A percentile compares a stretch with the other conserved stretches of the same genome.
Conservation (phyloP, 2,113 vertebrate species). For the Apistogramma diplotaenia region DNA sequence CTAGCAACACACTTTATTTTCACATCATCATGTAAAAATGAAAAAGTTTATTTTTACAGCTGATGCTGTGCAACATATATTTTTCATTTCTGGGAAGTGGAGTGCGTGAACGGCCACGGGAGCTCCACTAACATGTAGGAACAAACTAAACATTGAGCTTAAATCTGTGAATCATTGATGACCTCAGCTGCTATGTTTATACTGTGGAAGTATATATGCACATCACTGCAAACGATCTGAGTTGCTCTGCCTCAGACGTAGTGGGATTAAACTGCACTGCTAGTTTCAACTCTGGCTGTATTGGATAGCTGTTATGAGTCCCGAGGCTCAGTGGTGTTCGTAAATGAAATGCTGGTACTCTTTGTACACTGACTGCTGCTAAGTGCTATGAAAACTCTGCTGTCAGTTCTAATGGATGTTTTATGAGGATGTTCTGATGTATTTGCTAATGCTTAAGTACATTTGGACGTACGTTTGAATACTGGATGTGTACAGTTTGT, state of each 20-base stretch:
- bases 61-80: not conserved
- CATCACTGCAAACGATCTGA: not conserved
- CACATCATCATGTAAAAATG: not conserved
- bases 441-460: not conserved
- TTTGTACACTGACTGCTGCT: not conserved
- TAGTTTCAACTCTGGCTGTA: not conserved
- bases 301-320: not conserved
- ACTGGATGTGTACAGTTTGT: not conserved
- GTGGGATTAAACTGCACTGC: not conserved
- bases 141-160: not conserved
- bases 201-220: not conserved
- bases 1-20: not conserved
- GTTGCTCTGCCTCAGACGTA: not conserved
- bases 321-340: not conserved
- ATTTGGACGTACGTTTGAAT: not conserved
- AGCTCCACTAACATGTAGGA: not conserved
- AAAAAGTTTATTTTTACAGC: not conserved
- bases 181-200: not conserved
- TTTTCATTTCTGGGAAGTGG: not conserved
- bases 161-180: not conserved
- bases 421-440: conserved; percentile 24
- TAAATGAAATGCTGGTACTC: not conserved
- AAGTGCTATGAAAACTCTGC: not conserved
- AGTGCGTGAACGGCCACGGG: not conserved
- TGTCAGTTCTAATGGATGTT: conserved; percentile 23